Percentiles rank a stretch among this genome's conserved stretches.
These are phyloP conservation scores for Isurus oxyrinchus DNA, from an alignment of 2,113 vertebrate genomes.

Conservation along the genomic window DNA sequence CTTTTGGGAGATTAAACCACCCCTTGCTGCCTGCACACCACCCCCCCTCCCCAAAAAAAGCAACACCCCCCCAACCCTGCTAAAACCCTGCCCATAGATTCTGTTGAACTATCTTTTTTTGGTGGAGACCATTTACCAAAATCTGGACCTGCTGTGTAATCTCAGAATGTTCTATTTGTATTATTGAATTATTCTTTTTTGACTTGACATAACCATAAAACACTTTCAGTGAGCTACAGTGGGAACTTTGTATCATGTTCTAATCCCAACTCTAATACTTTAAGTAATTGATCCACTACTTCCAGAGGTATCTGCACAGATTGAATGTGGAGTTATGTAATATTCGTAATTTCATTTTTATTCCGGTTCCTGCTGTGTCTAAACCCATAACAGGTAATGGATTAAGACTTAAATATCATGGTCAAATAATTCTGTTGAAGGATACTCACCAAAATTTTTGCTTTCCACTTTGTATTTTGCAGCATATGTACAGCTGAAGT, in stretches of 20 bases:
- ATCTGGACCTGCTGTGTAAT: not conserved
- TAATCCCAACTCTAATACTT: not conserved
- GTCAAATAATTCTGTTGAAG: not conserved
- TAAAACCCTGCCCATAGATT: no score
- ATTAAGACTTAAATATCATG: not conserved
- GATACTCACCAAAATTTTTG: not conserved
- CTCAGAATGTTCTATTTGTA: not conserved
- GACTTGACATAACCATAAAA: not conserved
- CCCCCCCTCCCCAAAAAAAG: no score
- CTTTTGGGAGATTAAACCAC: no score
- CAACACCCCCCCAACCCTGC: no score
- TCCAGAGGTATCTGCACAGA: not conserved
- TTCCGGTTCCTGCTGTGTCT: not conserved
- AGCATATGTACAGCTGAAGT: conserved; percentile 34
- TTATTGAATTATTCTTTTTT: not conserved
- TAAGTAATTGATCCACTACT: not conserved
- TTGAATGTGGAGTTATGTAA: not conserved
- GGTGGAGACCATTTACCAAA: no score
- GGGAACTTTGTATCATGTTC: not conserved
- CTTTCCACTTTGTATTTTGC: conserved; percentile 6
- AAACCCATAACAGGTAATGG: not conserved
- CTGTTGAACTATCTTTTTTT: no score
- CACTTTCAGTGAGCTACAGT: not conserved
- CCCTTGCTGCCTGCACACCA: no score
- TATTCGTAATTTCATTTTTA: not conserved